Conservation (phyloP, 2,113 vertebrate species). For the Myiagra hebetior region DNA sequence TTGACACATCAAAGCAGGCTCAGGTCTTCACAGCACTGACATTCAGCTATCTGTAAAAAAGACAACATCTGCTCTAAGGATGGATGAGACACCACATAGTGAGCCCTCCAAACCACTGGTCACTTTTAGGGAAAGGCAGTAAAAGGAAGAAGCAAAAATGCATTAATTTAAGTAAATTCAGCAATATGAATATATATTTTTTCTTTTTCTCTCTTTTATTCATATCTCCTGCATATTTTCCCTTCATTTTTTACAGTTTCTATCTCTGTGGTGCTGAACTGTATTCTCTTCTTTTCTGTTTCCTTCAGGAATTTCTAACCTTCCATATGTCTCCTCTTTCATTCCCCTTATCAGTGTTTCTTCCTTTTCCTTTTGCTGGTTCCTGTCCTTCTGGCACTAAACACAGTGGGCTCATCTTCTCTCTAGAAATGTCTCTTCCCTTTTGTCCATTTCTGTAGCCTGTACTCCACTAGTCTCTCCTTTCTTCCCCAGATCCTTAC, state of each 20-base stretch:
- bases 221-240: background rate
- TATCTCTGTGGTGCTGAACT: background rate
- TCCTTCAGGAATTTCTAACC: background rate
- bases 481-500: background rate
- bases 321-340: background rate
- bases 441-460: background rate
- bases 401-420: background rate
- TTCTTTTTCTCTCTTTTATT: background rate
- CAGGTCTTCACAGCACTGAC: background rate
- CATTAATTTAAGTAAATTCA: background rate
- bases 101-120: background rate
- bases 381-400: background rate
- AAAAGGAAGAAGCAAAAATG: background rate
- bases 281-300: background rate
- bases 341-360: background rate
- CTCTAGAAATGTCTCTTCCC: background rate
- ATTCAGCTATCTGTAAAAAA: constrained; percentile 24
- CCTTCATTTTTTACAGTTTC: background rate
- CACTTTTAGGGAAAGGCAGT: background rate
- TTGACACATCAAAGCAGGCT: background rate
- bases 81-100: background rate
- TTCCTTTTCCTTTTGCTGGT: background rate
- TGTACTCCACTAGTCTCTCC: background rate
- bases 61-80: background rate
- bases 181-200: background rate